These are phyloP conservation scores for Drosophila suboccidentalis DNA, from an alignment of 2,888 invertebrate genomes.

Conservation along the genomic window DNA sequence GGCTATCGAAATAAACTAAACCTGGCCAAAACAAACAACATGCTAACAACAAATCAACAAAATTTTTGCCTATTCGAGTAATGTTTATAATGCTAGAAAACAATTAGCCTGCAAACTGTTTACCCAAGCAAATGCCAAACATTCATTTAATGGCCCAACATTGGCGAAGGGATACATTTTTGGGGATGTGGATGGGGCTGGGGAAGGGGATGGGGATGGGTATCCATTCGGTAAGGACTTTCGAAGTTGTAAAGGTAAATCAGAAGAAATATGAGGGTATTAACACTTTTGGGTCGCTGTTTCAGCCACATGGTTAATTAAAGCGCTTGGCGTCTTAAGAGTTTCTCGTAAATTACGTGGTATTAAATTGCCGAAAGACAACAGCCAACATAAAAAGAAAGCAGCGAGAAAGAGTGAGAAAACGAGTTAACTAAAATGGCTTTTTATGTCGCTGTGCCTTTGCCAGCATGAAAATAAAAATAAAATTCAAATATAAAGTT, in stretches of 20 bases:
- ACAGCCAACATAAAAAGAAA: slow-evolving; percentile 21
- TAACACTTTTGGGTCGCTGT: slow-evolving; percentile 80
- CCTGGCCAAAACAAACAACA: slow-evolving; percentile 29
- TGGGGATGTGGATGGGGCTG: not conserved
- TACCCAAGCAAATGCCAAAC: slow-evolving; percentile 67
- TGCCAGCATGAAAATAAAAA: slow-evolving; percentile 77
- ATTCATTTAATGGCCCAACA: slow-evolving; percentile 68
- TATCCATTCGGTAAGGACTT: slow-evolving; percentile 20
- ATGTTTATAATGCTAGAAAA: slow-evolving; percentile 50
- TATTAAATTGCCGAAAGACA: slow-evolving; percentile 68
- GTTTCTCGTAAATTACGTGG: slow-evolving; percentile 78
- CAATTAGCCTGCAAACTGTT: slow-evolving; percentile 65
- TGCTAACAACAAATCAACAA: slow-evolving; percentile 32
- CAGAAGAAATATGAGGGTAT: slow-evolving; percentile 80
- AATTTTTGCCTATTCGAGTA: slow-evolving; percentile 37
- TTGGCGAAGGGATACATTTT: slow-evolving; percentile 14
- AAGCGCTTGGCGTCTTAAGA: slow-evolving; percentile 79
- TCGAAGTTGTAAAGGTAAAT: slow-evolving; percentile 74
- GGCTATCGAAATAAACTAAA: slow-evolving; percentile 50
- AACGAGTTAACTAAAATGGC: slow-evolving; percentile 73
- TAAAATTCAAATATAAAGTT: slow-evolving; percentile 79
- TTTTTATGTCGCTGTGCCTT: slow-evolving; percentile 73
- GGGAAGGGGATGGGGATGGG: not conserved
- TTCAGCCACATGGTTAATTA: slow-evolving; percentile 80
- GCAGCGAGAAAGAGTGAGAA: slow-evolving; percentile 13